Percentiles rank a stretch among this genome's conserved stretches.
Evolutionary conservation across 2,888 invertebrate species (phyloP).

Genomic region (Sminthurinus aureus): DNA sequence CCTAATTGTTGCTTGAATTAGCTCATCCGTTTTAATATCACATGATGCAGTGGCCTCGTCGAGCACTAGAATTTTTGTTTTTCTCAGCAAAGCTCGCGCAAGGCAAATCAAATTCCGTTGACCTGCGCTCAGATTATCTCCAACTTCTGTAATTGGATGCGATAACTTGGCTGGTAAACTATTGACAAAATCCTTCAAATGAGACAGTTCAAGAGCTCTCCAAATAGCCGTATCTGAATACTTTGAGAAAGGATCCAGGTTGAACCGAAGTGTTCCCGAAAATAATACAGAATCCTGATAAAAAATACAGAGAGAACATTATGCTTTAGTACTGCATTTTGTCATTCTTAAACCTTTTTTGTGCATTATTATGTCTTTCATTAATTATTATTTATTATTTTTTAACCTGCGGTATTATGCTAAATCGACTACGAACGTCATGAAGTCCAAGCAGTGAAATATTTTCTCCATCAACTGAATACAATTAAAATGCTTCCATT

Average conservation of each 20-base stretch:
- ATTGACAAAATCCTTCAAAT: slow-evolving; percentile 64
- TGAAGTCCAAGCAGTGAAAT: slow-evolving; percentile 84
- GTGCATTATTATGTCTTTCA: no score
- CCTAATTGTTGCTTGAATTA: slow-evolving; percentile 78
- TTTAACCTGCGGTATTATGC: slow-evolving; percentile 71
- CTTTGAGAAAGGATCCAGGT: slow-evolving; percentile 68
- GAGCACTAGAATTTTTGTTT: slow-evolving; percentile 80
- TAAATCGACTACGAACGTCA: slow-evolving; percentile 80
- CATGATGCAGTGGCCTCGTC: slow-evolving; percentile 92
- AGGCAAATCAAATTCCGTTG: slow-evolving; percentile 36
- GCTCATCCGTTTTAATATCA: slow-evolving; percentile 66
- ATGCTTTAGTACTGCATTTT: no score
- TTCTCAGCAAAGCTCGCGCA: slow-evolving; percentile 68
- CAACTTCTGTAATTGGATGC: slow-evolving; percentile 63
- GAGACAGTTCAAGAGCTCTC: slow-evolving; percentile 67
- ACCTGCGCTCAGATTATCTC: slow-evolving; percentile 60
- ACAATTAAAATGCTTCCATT: no score
- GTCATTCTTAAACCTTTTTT: no score
- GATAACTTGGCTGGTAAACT: slow-evolving; percentile 60
- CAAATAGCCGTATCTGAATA: slow-evolving; percentile 67
- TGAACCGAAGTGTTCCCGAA: slow-evolving; percentile 66
- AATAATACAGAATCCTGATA: slow-evolving; percentile 69
- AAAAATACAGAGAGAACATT: not conserved
- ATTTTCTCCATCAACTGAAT: slow-evolving; percentile 84
- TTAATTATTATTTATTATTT: not conserved